A percentile compares a stretch with the other conserved stretches of the same genome.
Evolutionary conservation across 2,797 vertebrate species (phyloP).

Genomic region (Phaenicophaeus curvirostris): DNA sequence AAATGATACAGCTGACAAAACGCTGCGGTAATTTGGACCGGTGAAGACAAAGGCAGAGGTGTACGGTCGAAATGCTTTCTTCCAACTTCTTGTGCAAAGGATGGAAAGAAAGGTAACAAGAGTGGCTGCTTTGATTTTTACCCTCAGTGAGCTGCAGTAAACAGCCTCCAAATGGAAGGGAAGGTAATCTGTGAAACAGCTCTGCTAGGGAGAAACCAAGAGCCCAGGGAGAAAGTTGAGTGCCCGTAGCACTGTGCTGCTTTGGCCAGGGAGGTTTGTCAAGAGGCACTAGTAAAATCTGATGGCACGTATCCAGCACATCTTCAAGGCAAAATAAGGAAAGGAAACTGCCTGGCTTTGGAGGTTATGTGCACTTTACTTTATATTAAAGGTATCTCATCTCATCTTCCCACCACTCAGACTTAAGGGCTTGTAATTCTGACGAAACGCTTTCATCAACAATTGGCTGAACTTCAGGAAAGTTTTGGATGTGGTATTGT

Average conservation of each 20-base stretch:
- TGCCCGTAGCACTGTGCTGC: accelerated
- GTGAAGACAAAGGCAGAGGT: background rate
- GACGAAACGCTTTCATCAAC: background rate
- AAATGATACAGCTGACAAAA: background rate
- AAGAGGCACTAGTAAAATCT: background rate
- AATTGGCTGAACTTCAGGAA: background rate
- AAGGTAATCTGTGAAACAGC: background rate
- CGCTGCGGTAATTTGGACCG: background rate
- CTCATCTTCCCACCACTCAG: background rate
- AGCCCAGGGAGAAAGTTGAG: background rate
- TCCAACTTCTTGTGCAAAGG: background rate
- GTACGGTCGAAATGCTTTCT: background rate
- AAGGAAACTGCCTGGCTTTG: background rate
- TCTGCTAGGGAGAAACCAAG: background rate
- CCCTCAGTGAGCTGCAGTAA: background rate
- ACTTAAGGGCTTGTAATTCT: background rate
- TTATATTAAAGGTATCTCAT: background rate
- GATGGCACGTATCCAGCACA: background rate
- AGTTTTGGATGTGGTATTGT: background rate
- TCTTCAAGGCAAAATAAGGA: background rate
- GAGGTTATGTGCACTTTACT: background rate
- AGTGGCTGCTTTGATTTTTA: background rate
- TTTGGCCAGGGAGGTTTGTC: background rate
- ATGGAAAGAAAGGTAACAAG: background rate
- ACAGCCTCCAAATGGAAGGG: background rate